Conservation (phyloP, 2,888 invertebrate species). For the Macaria liturata region DNA sequence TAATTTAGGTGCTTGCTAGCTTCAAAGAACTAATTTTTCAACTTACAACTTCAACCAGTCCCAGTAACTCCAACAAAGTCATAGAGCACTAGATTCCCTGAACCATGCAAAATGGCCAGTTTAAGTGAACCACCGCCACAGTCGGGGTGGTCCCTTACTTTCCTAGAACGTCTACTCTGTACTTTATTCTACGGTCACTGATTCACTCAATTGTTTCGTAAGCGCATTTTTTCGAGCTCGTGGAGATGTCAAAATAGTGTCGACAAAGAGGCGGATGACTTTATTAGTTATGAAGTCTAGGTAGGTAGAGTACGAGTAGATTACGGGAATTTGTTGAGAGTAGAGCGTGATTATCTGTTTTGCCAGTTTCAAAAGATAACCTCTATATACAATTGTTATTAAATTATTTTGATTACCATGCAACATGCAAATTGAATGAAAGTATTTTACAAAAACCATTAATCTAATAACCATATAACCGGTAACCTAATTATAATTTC, state of each 20-base stretch:
- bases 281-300: constrained; percentile 11
- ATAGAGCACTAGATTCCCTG: neutral
- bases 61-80: neutral
- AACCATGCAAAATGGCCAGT: constrained; percentile 4
- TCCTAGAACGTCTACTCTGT: constrained; percentile 4
- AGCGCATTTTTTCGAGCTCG: constrained; percentile 12
- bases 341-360: too few species aligned
- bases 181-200: constrained; percentile 34
- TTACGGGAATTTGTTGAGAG: neutral
- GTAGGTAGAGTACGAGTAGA: neutral
- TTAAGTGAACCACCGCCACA: too few species aligned
- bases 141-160: neutral
- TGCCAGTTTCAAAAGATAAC: too few species aligned
- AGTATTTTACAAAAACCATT: too few species aligned
- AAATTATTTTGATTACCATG: too few species aligned
- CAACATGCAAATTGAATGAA: too few species aligned
- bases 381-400: too few species aligned
- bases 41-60: too few species aligned
- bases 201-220: constrained; percentile 25
- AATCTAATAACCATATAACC: too few species aligned
- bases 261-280: constrained; percentile 17
- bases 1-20: too few species aligned
- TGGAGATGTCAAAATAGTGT: constrained; percentile 10
- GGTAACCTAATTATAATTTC: too few species aligned
- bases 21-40: too few species aligned